Evolutionary conservation across 2,113 vertebrate species (phyloP).

Genomic region (Nycticorax nycticorax): DNA sequence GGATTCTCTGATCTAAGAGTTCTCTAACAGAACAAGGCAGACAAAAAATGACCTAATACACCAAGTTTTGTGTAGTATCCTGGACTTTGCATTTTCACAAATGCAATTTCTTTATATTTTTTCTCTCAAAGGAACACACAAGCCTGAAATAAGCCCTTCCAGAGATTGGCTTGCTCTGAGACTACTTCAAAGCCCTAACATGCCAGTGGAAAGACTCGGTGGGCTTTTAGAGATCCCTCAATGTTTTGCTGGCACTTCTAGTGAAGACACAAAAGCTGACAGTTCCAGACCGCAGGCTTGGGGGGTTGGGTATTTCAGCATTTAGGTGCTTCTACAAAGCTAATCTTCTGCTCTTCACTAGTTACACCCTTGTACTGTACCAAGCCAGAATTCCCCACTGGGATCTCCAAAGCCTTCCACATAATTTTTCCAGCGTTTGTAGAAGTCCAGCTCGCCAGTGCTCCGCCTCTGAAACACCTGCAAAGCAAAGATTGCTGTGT

Average conservation of each 20-base stretch:
- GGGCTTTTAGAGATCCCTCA: neutral
- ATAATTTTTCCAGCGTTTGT: conserved; percentile 88
- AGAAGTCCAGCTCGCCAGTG: conserved; percentile 86
- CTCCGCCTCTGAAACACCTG: conserved; percentile 88
- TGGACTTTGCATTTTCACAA: neutral
- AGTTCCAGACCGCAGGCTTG: neutral
- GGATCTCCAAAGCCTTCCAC: conserved; percentile 87
- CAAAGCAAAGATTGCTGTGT: neutral
- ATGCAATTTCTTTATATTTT: neutral
- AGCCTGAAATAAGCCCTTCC: neutral
- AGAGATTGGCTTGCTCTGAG: neutral
- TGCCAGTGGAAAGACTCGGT: neutral
- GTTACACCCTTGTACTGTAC: conserved; percentile 59
- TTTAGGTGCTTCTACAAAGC: neutral
- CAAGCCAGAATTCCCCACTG: conserved; percentile 89
- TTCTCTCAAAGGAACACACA: neutral
- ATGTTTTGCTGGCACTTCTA: neutral
- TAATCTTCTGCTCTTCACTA: neutral
- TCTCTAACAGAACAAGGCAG: neutral
- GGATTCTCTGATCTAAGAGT: neutral
- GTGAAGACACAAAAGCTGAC: neutral
- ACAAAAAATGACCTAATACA: neutral
- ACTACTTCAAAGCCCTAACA: neutral
- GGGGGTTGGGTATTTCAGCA: neutral
- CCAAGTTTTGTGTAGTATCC: neutral